phyloP scores from a whole-genome alignment of 2,113 vertebrate genomes.

The Chloropsis cyanopogon region DNA sequence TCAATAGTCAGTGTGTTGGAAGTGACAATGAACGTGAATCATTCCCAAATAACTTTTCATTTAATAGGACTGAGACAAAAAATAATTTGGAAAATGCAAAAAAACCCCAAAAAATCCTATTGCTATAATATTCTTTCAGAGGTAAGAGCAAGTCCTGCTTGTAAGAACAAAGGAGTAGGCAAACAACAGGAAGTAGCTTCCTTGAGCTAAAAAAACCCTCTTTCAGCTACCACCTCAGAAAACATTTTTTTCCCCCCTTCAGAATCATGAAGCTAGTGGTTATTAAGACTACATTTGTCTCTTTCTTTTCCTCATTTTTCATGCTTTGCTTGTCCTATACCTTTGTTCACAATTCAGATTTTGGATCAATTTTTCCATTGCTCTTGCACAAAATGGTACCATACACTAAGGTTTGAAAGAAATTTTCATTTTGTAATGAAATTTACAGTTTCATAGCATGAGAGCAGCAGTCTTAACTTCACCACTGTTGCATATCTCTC shows the following conservation, averaged over 20 bases:
- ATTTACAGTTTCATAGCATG: neutral
- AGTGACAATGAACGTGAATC: neutral
- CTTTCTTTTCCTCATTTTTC: neutral
- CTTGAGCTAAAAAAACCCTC: neutral
- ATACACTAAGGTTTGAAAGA: neutral
- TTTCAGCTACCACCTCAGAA: neutral
- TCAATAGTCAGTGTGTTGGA: neutral
- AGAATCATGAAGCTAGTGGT: neutral
- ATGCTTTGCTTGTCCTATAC: neutral
- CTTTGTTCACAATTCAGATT: neutral
- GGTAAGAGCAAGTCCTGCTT: neutral
- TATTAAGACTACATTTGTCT: neutral
- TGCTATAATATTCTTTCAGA: neutral
- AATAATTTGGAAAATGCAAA: neutral
- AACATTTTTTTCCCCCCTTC: neutral
- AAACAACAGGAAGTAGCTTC: neutral
- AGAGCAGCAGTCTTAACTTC: neutral
- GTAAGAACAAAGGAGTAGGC: neutral
- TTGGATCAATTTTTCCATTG: neutral
- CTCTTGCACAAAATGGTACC: neutral
- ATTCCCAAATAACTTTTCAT: neutral
- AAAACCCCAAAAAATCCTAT: neutral
- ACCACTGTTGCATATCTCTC: neutral
- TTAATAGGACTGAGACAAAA: neutral
- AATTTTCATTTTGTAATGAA: neutral